Evolutionary conservation across 2,888 invertebrate genomes (phyloP), one percentile per base, ranked within the genome.

Genomic region (Tinea pellionella): DNA sequence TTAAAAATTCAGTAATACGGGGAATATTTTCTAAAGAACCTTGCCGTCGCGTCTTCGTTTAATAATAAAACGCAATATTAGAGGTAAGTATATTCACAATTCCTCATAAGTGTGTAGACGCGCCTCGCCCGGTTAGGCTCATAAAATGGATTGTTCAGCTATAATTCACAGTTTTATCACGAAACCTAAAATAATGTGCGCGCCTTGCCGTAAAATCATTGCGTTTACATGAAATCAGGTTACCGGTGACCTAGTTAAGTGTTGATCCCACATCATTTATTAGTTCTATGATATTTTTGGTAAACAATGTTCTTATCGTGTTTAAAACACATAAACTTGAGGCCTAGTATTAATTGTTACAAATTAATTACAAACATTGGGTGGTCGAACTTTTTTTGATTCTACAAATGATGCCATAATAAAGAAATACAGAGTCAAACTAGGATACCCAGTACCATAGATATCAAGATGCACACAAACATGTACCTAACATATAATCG

Each of bases 141-240:
- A 29, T 55, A 55, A 55, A 55, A 29, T 55, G 29, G 24, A 55
- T 55, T 55, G 55, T 55, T 55, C 55, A 61, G 67, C 63, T 67
- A 70, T 71, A 73, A 71, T 69, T 74, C 67, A 68, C 57, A 66
- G 67, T 74, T 74, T 47, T 74, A 75, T 71, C 69, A 64, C 69
- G 69, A 68, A 70, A 72, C 69, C 71, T 68, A 67, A 37, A 68
- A 68, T 70, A 69, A 72, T 70, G 66, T 61, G 47, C 47, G 47
- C 63, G 55, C 24, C 55, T 64, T 63, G 65, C 63, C 65, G 64
- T 68, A 61, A 67, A 67, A 65, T 63, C 65, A 66, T 66, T 64
- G 64, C 65, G 63, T 60, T 63, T 63, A 62, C 62, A 60, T 59
- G 64, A 61, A 65, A 65, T 63, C 65, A 63, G 65, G 66, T 65